A percentile compares a stretch with the other conserved stretches of the same genome.
Conservation (phyloP, 2,888 invertebrate genomes). For the Scotopteryx bipunctaria region DNA sequence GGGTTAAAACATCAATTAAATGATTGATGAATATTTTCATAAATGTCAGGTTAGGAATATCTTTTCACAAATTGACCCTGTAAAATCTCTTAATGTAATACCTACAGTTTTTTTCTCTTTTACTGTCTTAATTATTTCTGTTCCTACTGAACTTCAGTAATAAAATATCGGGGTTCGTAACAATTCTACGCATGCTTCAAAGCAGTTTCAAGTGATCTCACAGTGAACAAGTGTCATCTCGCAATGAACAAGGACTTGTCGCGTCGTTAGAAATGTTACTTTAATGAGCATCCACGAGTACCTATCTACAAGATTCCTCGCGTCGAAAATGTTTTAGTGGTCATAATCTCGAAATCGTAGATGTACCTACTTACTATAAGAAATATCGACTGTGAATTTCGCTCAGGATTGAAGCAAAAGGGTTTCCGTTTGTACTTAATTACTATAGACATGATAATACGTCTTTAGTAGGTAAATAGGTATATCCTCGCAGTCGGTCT, state of each 20-base stretch:
- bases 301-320: not conserved
- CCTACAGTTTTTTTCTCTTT: too few species aligned
- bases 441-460: too few species aligned
- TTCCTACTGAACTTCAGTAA: constrained; percentile 7
- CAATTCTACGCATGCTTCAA: constrained; percentile 39
- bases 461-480: too few species aligned
- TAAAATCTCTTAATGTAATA: too few species aligned
- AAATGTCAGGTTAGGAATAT: too few species aligned
- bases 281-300: constrained; percentile 38
- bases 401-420: not conserved
- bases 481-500: not conserved
- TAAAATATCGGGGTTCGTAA: constrained; percentile 16
- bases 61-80: too few species aligned
- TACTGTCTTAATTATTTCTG: not conserved
- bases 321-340: too few species aligned
- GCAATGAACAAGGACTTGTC: constrained; percentile 32
- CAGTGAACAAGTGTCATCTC: constrained; percentile 18
- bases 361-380: too few species aligned
- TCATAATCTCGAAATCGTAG: too few species aligned
- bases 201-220: constrained; percentile 28
- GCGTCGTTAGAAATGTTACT: constrained; percentile 35
- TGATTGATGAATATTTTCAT: constrained; percentile 30
- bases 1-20: constrained; percentile 30
- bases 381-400: not conserved
- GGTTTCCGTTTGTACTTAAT: not conserved